These are phyloP conservation scores for Copidosoma floridanum DNA, from an alignment of 1,140 invertebrate species.

Conservation along the genomic window DNA sequence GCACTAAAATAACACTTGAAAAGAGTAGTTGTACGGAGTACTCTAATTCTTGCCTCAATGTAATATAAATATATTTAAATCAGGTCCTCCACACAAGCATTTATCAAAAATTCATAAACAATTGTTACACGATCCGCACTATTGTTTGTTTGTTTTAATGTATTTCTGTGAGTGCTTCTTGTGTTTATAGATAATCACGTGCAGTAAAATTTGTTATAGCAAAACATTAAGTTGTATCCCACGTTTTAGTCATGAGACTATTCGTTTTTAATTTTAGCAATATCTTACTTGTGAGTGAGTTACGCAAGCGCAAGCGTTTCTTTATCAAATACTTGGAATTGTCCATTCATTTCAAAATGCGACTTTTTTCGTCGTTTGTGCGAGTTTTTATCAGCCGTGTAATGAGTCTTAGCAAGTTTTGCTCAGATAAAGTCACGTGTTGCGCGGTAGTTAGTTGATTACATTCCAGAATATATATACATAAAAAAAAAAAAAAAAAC, in stretches of 20 bases:
- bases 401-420: conserved; percentile 5
- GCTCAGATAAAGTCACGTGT: conserved; percentile 18
- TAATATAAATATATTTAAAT: conserved; percentile 28
- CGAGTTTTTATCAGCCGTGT: conserved; percentile 6
- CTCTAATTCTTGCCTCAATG: conserved; percentile 25
- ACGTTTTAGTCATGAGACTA: conserved; percentile 12
- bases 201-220: conserved; percentile 22
- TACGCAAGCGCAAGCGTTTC: conserved; percentile 21
- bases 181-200: conserved; percentile 21
- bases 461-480: conserved; percentile 26
- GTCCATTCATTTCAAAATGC: no score
- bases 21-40: conserved; percentile 12
- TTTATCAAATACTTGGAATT: no score
- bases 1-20: conserved; percentile 16
- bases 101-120: no score
- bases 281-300: conserved; percentile 9
- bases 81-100: conserved; percentile 24
- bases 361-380: conserved; percentile 24
- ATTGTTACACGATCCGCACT: no score
- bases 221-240: conserved; percentile 18
- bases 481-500: no score
- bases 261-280: conserved; percentile 12
- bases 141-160: no score
- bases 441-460: conserved; percentile 19
- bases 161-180: conserved; percentile 22